phyloP scores from a whole-genome alignment of 2,797 vertebrate genomes.

The Tangara arthus region DNA sequence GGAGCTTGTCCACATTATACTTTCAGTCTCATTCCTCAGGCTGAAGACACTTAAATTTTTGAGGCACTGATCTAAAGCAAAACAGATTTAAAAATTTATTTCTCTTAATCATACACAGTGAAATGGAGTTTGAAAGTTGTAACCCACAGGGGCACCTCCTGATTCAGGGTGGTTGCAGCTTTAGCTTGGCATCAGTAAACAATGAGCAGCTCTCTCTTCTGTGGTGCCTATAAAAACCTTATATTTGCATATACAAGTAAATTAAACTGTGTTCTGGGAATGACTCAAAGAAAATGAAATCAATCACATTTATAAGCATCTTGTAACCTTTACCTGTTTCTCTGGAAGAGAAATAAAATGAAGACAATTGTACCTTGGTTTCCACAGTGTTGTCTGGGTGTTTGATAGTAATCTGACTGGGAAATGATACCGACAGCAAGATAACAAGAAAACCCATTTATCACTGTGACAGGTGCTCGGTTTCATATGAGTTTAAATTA shows the following conservation, averaged over 20 bases:
- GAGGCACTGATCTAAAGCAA: neutral
- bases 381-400: neutral
- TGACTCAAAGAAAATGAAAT: constrained; percentile 52
- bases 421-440: constrained; percentile 65
- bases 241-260: neutral
- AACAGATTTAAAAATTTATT: neutral
- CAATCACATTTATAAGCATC: constrained; percentile 44
- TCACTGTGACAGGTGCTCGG: constrained; percentile 62
- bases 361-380: constrained; percentile 43
- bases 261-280: constrained; percentile 44
- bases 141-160: neutral
- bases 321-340: constrained; percentile 20
- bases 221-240: neutral
- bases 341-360: constrained; percentile 44
- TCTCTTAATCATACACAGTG: neutral
- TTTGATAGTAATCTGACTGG: constrained; percentile 64
- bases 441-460: constrained; percentile 71
- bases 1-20: neutral
- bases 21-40: neutral
- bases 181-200: neutral
- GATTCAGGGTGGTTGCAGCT: neutral
- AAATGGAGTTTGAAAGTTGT: neutral
- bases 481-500: constrained; percentile 67
- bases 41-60: neutral
- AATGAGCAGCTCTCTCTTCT: neutral